Percentiles rank a stretch among this genome's conserved stretches.
These are phyloP conservation scores for Deilephila porcellus DNA, from an alignment of 2,888 invertebrate species.

Conservation along the genomic window DNA sequence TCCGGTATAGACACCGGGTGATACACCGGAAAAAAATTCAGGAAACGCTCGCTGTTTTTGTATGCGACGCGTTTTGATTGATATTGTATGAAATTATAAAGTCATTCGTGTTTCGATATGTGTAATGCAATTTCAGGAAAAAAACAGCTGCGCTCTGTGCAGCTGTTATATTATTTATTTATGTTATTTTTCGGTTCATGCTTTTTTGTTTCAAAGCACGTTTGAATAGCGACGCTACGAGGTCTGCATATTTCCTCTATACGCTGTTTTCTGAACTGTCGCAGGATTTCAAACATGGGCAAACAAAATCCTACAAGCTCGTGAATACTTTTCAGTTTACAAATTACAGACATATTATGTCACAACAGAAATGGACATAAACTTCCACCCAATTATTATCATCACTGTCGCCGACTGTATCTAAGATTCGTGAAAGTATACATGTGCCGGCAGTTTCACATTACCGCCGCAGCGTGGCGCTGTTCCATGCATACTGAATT, in stretches of 20 bases:
- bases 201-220: background rate
- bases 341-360: too few species aligned
- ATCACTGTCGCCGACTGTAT: constrained; percentile 5
- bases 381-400: too few species aligned
- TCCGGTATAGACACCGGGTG: constrained; percentile 8
- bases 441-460: constrained; percentile 46
- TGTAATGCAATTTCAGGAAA: background rate
- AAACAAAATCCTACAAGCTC: too few species aligned
- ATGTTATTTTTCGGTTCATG: background rate
- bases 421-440: constrained; percentile 41
- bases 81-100: constrained; percentile 20
- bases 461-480: background rate
- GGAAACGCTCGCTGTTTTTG: constrained; percentile 5
- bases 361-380: too few species aligned
- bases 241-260: background rate
- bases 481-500: constrained; percentile 19
- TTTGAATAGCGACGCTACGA: background rate
- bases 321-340: too few species aligned
- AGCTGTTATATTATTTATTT: background rate
- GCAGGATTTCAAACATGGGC: too few species aligned
- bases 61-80: constrained; percentile 16
- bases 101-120: background rate
- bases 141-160: background rate
- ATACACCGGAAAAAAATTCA: constrained; percentile 23
- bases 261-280: background rate